Conservation (phyloP, 2,888 invertebrate species). For the Hemicrepidius hirtus region DNA sequence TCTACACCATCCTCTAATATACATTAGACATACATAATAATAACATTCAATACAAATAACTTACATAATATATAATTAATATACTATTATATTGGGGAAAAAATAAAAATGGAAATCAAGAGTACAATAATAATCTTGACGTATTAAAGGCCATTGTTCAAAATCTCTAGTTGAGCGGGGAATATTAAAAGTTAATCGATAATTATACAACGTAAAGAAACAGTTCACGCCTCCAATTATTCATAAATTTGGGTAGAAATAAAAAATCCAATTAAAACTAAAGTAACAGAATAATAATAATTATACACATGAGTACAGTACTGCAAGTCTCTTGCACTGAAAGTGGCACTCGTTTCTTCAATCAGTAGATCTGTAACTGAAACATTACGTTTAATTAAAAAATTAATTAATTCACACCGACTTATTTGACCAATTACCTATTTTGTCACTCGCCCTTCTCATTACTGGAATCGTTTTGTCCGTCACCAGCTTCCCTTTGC, state of each 20-base stretch:
- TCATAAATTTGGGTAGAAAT: neutral
- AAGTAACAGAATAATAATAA: slow-evolving; percentile 7
- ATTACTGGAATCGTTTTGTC: slow-evolving; percentile 67
- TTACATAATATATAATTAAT: neutral
- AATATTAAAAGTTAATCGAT: neutral
- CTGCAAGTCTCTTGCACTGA: slow-evolving; percentile 5
- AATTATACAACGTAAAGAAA: slow-evolving; percentile 5
- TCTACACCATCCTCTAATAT: slow-evolving; percentile 21
- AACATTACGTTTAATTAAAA: too few relatives aligned
- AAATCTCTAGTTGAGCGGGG: neutral
- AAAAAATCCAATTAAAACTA: neutral
- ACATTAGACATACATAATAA: slow-evolving; percentile 18
- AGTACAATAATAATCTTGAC: neutral
- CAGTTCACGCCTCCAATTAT: neutral
- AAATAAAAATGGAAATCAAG: slow-evolving; percentile 4
- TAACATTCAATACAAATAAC: slow-evolving; percentile 28
- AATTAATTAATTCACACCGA: too few relatives aligned
- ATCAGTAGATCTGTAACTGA: neutral
- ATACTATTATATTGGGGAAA: neutral
- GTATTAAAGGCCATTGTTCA: slow-evolving; percentile 15
- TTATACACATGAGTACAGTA: slow-evolving; percentile 19
- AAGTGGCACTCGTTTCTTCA: slow-evolving; percentile 3
- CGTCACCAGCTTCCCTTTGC: slow-evolving; percentile 76
- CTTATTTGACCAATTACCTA: too few relatives aligned
- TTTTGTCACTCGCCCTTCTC: slow-evolving; percentile 63